Evolutionary conservation across 2,888 invertebrate genomes (phyloP).

Genomic region (Catocala nupta): DNA sequence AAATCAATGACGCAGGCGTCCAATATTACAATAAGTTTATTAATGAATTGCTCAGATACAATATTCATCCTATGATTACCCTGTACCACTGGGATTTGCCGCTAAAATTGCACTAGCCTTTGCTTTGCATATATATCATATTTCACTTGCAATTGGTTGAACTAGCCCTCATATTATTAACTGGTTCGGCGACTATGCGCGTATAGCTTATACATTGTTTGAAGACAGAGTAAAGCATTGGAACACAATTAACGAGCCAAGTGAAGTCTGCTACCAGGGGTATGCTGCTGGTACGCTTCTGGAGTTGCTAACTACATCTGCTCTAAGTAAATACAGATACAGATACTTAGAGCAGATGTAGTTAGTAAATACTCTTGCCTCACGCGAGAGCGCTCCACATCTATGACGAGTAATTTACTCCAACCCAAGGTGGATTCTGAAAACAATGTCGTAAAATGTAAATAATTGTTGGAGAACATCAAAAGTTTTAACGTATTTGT

Average conservation of each 20-base stretch:
- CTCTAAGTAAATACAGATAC: conserved; percentile 74
- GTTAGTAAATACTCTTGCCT: conserved; percentile 80
- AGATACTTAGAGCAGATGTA: conserved; percentile 80
- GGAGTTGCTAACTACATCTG: conserved; percentile 81
- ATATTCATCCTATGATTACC: conserved; percentile 88
- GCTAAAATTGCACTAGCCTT: not conserved
- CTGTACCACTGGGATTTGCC: conserved; percentile 86
- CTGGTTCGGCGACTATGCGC: conserved; percentile 51
- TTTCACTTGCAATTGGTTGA: too few relatives aligned
- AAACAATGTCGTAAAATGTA: too few relatives aligned
- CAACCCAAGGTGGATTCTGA: conserved; percentile 52
- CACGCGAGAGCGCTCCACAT: conserved; percentile 84
- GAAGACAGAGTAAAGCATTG: conserved; percentile 27
- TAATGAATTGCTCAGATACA: conserved; percentile 84
- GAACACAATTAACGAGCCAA: conserved; percentile 57
- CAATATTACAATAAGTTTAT: conserved; percentile 79
- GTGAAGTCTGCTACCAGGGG: conserved; percentile 66
- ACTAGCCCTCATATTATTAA: conserved; percentile 57
- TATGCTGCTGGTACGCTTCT: conserved; percentile 68
- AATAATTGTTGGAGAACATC: too few relatives aligned
- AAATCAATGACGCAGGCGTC: conserved; percentile 83
- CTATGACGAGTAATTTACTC: conserved; percentile 79
- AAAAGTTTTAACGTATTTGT: too few relatives aligned
- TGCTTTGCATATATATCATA: too few relatives aligned
- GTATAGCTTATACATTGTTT: conserved; percentile 71